Percentiles rank a stretch among this genome's conserved stretches.
Evolutionary conservation across 1,140 invertebrate species (phyloP).

Genomic region (Penaeus japonicus): DNA sequence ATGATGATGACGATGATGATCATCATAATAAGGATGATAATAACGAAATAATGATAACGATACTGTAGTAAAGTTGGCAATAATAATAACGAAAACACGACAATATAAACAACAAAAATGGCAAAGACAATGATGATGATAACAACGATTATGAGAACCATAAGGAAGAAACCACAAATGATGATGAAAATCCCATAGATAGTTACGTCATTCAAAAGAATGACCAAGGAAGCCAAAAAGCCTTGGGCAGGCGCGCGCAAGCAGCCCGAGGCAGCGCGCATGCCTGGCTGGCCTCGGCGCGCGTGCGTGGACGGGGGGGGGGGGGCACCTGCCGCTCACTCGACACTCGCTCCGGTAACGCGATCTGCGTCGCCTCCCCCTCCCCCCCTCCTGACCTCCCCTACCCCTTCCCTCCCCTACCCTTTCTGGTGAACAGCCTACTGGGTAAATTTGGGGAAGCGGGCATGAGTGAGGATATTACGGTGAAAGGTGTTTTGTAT

Average conservation of each 20-base stretch:
- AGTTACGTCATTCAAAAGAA: not conserved
- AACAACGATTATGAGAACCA: constrained; percentile 1
- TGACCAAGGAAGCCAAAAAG: not conserved
- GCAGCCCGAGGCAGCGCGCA: not conserved
- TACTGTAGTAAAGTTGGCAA: too few species aligned
- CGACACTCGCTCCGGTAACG: not conserved
- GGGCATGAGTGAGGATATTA: too few species aligned
- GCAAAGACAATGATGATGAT: not conserved
- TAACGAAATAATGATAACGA: not conserved
- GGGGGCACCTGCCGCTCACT: not conserved
- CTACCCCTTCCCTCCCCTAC: too few species aligned
- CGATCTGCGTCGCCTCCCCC: not conserved
- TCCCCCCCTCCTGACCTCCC: too few species aligned
- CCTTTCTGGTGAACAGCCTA: too few species aligned
- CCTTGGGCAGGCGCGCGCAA: not conserved
- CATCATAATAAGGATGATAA: too few species aligned
- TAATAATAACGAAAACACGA: too few species aligned
- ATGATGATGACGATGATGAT: not conserved
- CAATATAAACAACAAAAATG: too few species aligned
- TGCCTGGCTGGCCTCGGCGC: not conserved
- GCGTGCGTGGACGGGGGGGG: not conserved
- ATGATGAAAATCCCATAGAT: not conserved
- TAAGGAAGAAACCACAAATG: not conserved
- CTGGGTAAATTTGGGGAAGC: too few species aligned
- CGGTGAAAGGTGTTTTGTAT: too few species aligned